These are phyloP conservation scores for Poecilia wingei DNA, from an alignment of 2,797 vertebrate genomes.

Conservation along the genomic window DNA sequence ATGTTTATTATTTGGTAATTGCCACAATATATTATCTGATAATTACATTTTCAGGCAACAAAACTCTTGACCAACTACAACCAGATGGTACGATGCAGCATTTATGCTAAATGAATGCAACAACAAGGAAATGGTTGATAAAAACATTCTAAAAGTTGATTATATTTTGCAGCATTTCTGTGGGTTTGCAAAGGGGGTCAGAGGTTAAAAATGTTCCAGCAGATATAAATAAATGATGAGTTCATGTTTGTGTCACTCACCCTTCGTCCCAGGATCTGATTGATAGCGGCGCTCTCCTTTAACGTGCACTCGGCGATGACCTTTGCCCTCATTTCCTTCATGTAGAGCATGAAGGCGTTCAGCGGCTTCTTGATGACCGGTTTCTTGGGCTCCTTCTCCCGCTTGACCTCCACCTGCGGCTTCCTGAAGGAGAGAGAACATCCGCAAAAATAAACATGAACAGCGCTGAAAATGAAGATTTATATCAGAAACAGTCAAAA, in stretches of 20 bases:
- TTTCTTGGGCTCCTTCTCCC: slow-evolving; percentile 97
- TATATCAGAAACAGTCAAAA: neutral
- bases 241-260: slow-evolving; percentile 75
- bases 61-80: no score
- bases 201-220: no score
- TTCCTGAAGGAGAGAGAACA: slow-evolving; percentile 80
- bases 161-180: no score
- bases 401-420: slow-evolving; percentile 89
- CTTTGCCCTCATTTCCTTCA: slow-evolving; percentile 99
- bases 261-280: slow-evolving; percentile 97
- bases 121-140: no score
- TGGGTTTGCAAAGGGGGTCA: no score
- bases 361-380: slow-evolving; percentile 98
- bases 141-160: no score
- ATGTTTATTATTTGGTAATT: no score
- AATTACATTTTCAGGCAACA: no score
- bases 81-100: no score
- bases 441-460: neutral
- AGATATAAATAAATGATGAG: no score
- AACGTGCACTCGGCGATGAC: slow-evolving; percentile 98
- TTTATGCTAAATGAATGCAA: no score
- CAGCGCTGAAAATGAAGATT: neutral
- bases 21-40: no score
- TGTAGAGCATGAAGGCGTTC: slow-evolving; percentile 99
- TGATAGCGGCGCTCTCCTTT: slow-evolving; percentile 98